phyloP scores from a whole-genome alignment of 2,797 vertebrate species.

The Sus cebifrons region DNA sequence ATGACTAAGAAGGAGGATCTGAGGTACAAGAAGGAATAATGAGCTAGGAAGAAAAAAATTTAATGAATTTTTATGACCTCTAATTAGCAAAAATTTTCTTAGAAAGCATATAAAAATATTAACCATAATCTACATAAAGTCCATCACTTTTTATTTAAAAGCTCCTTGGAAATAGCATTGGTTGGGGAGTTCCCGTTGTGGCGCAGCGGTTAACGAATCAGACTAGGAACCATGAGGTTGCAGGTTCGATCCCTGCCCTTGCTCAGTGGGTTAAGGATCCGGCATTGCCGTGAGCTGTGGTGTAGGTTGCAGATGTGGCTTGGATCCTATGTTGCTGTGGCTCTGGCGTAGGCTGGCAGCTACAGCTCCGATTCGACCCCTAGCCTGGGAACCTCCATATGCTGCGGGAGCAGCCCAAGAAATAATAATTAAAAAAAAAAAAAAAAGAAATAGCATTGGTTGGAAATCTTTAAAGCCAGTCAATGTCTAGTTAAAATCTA shows the following conservation, averaged over 20 bases:
- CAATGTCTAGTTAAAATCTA: background rate
- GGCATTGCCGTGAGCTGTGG: no score
- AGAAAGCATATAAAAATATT: background rate
- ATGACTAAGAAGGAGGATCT: background rate
- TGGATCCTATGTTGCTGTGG: no score
- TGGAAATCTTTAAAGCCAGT: background rate
- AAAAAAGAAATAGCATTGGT: background rate
- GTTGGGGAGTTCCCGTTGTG: background rate
- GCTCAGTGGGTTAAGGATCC: no score
- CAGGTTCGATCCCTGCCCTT: no score
- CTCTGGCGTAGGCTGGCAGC: no score
- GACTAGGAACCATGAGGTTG: no score
- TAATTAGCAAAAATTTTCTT: conserved; percentile 26
- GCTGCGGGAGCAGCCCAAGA: no score
- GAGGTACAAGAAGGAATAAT: background rate
- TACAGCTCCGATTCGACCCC: no score
- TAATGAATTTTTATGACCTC: conserved; percentile 1
- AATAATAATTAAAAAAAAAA: no score
- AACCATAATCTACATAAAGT: background rate
- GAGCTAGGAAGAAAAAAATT: background rate
- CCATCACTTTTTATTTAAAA: conserved; percentile 9
- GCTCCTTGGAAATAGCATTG: background rate
- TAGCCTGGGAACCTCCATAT: no score
- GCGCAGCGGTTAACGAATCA: no score
- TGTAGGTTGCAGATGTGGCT: no score